Percentiles rank a stretch among this genome's conserved stretches.
Evolutionary conservation across 2,113 vertebrate genomes (phyloP).

Genomic region (Delphinapterus leucas): DNA sequence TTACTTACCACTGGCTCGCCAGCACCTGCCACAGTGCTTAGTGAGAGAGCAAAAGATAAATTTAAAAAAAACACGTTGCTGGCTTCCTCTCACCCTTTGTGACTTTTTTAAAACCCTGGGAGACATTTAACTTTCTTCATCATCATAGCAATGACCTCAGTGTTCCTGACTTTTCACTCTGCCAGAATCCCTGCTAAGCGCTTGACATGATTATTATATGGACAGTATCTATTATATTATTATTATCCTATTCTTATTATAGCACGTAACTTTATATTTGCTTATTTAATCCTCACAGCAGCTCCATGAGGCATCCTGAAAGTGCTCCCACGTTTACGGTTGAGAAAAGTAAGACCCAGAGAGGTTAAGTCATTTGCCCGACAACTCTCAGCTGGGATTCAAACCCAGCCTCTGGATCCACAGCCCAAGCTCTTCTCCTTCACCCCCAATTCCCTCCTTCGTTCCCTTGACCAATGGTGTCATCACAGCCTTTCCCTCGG

Average conservation of each 20-base stretch:
- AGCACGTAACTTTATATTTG: neutral
- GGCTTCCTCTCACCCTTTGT: neutral
- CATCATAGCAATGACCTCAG: neutral
- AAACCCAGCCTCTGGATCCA: neutral
- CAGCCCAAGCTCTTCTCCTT: neutral
- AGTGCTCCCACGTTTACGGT: neutral
- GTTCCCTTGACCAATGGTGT: neutral
- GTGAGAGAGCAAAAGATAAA: neutral
- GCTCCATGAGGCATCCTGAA: neutral
- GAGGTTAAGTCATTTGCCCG: neutral
- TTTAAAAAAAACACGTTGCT: too few relatives aligned
- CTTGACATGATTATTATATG: neutral
- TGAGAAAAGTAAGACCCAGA: neutral
- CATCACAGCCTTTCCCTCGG: neutral
- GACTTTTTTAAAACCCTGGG: neutral
- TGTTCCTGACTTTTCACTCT: neutral
- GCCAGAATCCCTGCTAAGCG: neutral
- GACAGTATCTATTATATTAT: neutral
- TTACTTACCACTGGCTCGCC: too few relatives aligned
- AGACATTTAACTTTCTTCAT: neutral
- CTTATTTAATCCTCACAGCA: neutral
- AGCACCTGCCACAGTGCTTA: neutral
- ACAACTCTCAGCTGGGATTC: neutral
- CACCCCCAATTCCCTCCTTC: accelerated
- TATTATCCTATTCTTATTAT: neutral